These are phyloP conservation scores for Anarsia innoxiella DNA, from an alignment of 2,888 invertebrate species.

Conservation along the genomic window DNA sequence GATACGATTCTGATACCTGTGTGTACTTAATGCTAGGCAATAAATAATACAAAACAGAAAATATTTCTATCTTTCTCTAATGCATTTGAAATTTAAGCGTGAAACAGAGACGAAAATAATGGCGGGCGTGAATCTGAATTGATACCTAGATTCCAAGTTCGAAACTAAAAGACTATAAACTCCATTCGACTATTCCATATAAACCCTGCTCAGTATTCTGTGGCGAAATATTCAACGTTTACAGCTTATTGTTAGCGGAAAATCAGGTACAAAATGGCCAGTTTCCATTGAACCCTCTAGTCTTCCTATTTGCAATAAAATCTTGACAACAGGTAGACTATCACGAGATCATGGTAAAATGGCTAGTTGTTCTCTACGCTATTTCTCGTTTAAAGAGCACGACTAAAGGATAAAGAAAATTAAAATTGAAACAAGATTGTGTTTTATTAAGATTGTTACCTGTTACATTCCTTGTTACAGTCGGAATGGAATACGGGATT, in stretches of 20 bases:
- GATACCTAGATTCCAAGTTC: too few relatives aligned
- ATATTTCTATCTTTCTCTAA: too few relatives aligned
- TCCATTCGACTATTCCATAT: slow-evolving; percentile 7
- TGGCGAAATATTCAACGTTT: slow-evolving; percentile 10
- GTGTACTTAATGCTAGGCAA: too few relatives aligned
- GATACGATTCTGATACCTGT: too few relatives aligned
- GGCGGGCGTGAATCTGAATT: too few relatives aligned
- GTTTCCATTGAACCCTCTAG: not conserved
- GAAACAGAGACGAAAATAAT: too few relatives aligned
- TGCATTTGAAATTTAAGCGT: too few relatives aligned
- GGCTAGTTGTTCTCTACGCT: slow-evolving; percentile 1
- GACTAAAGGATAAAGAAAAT: slow-evolving; percentile 10
- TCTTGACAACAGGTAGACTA: not conserved
- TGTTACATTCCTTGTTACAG: not conserved
- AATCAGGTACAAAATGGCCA: slow-evolving; percentile 10
- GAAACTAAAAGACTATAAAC: not conserved
- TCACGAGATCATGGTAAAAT: not conserved
- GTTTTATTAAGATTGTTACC: slow-evolving; percentile 2
- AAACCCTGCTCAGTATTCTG: slow-evolving; percentile 11
- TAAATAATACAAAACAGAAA: too few relatives aligned
- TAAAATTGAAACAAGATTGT: slow-evolving; percentile 8
- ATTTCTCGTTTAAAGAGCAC: slow-evolving; percentile 7
- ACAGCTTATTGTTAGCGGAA: slow-evolving; percentile 13
- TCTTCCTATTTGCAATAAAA: not conserved
- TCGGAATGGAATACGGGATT: not conserved